Evolutionary conservation across 30 jellyfish, hydroid and myxozoan genomes (phyloP).

Genomic region (Turritopsis dohrnii): DNA sequence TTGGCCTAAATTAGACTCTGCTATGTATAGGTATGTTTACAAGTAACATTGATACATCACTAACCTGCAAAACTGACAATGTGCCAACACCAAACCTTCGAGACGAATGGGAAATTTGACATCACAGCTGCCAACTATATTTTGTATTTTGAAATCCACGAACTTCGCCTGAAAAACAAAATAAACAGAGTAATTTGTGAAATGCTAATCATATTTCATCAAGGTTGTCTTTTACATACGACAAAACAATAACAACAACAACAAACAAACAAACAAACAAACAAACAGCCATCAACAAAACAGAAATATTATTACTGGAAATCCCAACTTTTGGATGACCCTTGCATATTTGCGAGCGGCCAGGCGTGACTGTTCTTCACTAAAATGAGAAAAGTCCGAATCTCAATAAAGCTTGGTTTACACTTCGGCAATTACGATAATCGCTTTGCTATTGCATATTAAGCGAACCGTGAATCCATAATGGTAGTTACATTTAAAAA

Average conservation of each 20-base stretch:
- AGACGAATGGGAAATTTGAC: constrained; percentile 89
- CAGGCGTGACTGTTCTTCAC: constrained; percentile 96
- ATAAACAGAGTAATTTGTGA: not conserved
- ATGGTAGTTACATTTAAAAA: too few relatives aligned
- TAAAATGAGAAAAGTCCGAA: constrained; percentile 29
- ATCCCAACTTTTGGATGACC: constrained; percentile 92
- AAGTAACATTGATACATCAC: not conserved
- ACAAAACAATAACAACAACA: too few relatives aligned
- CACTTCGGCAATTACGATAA: too few relatives aligned
- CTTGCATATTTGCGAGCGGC: constrained; percentile 99
- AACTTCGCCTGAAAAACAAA: constrained; percentile 75
- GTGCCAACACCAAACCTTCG: constrained; percentile 94
- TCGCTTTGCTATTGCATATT: too few relatives aligned
- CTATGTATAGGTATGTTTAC: too few relatives aligned
- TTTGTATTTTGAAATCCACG: constrained; percentile 92
- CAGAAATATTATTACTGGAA: constrained; percentile 56
- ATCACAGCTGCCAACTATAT: constrained; percentile 97
- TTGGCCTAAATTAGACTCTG: too few relatives aligned
- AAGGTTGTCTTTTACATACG: too few relatives aligned
- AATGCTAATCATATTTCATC: too few relatives aligned
- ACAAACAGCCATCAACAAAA: too few relatives aligned
- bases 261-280: not conserved
- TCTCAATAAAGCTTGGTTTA: too few relatives aligned
- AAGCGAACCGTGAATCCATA: too few relatives aligned
- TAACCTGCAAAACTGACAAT: constrained; percentile 92